Conservation (phyloP, 2,113 vertebrate genomes). For the Myotis brandtii region DNA sequence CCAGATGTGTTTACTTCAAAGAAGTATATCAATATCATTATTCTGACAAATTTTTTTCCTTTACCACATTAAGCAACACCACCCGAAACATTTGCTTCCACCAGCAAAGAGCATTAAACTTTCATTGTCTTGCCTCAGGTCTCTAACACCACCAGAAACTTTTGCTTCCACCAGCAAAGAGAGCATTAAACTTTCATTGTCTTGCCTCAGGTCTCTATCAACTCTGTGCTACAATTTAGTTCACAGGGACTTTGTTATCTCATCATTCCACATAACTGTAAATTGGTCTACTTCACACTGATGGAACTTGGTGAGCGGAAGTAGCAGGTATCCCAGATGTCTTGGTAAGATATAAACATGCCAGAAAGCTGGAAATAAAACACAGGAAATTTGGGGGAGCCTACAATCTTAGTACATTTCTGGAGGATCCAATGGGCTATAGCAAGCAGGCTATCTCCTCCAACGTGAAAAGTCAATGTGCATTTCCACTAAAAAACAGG, state of each 20-base stretch:
- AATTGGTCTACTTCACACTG: not conserved
- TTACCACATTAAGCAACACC: not conserved
- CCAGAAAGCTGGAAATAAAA: slow-evolving; percentile 61
- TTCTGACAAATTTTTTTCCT: not conserved
- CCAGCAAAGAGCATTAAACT: not conserved
- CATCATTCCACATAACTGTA: not conserved
- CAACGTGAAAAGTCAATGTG: slow-evolving; percentile 65
- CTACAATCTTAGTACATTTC: slow-evolving; percentile 60
- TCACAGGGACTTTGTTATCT: not conserved
- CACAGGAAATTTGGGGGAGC: slow-evolving; percentile 49
- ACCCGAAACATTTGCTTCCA: slow-evolving; percentile 1
- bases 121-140: not conserved
- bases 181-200: not conserved
- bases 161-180: not conserved
- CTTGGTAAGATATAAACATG: slow-evolving; percentile 55
- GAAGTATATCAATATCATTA: not conserved
- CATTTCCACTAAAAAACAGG: slow-evolving; percentile 68
- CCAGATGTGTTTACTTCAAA: not conserved
- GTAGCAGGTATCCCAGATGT: not conserved
- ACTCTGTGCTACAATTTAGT: not conserved
- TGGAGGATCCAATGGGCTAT: slow-evolving; percentile 58
- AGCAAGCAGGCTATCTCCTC: slow-evolving; percentile 52
- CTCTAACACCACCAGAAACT: slow-evolving; percentile 7
- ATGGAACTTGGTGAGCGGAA: not conserved
- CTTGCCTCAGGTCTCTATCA: not conserved